A percentile compares a stretch with the other conserved stretches of the same genome.
These are phyloP conservation scores for Drosophila paracracens DNA, from an alignment of 2,888 invertebrate species.

Conservation along the genomic window DNA sequence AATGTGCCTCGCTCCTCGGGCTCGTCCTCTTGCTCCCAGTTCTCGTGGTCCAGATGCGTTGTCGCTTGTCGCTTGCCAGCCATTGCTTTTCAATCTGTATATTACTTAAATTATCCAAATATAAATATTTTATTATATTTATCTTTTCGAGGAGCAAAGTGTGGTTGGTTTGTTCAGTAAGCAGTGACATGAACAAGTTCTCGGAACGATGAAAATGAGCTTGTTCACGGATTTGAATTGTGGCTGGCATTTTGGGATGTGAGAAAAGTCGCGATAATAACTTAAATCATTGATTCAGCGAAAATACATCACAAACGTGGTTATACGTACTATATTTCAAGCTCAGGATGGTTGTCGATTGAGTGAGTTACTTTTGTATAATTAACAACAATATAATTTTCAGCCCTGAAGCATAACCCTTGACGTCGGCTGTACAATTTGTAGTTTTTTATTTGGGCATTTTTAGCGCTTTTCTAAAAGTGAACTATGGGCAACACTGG, in stretches of 20 bases:
- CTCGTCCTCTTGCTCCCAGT: constrained; percentile 93
- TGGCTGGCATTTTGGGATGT: not conserved
- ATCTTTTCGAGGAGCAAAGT: not conserved
- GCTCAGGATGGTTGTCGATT: not conserved
- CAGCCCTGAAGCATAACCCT: constrained; percentile 36
- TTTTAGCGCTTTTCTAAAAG: constrained; percentile 32
- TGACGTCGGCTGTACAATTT: constrained; percentile 43
- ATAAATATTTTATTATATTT: constrained; percentile 1
- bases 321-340: not conserved
- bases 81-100: constrained; percentile 85
- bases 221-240: not conserved
- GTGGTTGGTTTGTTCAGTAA: constrained; percentile 12
- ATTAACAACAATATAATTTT: not conserved
- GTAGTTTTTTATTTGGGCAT: constrained; percentile 12
- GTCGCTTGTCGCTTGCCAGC: constrained; percentile 91
- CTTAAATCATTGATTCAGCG: not conserved
- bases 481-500: constrained; percentile 33
- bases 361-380: not conserved
- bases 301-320: not conserved
- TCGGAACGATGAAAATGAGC: not conserved
- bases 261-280: not conserved
- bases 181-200: constrained; percentile 4
- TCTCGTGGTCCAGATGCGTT: constrained; percentile 91
- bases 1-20: constrained; percentile 92
- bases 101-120: not conserved